Evolutionary conservation across 1,140 invertebrate genomes (phyloP).

Genomic region (Pseudomyrmex cubaensis): DNA sequence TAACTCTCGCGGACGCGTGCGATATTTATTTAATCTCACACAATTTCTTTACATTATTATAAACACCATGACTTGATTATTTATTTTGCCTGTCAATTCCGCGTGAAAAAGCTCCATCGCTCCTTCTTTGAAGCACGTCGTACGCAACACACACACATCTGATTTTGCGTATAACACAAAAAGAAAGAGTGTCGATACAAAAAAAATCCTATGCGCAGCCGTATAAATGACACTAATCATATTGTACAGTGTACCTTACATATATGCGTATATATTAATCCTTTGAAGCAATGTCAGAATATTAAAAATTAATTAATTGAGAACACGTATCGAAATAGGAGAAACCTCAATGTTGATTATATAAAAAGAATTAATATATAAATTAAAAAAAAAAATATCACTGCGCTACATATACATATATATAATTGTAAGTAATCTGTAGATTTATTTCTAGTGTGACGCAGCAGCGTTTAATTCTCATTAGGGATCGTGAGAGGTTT

Average conservation of each 20-base stretch:
- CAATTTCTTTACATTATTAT: background rate
- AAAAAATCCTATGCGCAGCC: slow-evolving; percentile 5
- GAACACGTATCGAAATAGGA: slow-evolving; percentile 21
- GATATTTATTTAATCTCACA: background rate
- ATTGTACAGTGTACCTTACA: slow-evolving; percentile 78
- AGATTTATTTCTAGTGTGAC: slow-evolving; percentile 25
- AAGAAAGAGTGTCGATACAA: background rate
- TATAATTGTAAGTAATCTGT: slow-evolving; percentile 43
- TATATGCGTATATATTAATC: slow-evolving; percentile 58
- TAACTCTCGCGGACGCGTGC: background rate
- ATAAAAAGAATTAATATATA: slow-evolving; percentile 33
- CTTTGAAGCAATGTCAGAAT: slow-evolving; percentile 66
- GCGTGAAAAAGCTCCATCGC: background rate
- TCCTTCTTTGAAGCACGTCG: slow-evolving; percentile 24
- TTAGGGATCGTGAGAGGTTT: slow-evolving; percentile 42
- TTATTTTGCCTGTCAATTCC: background rate
- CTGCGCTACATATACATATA: slow-evolving; percentile 28
- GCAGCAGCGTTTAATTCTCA: slow-evolving; percentile 2
- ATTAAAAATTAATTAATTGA: background rate
- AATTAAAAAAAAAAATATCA: too few species aligned
- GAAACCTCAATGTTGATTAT: slow-evolving; percentile 4
- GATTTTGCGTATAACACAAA: slow-evolving; percentile 16
- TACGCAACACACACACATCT: slow-evolving; percentile 1
- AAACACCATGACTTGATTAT: background rate
- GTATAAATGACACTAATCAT: slow-evolving; percentile 76